Percentiles rank a stretch among this genome's conserved stretches.
Conservation (phyloP, 2,113 vertebrate species). For the Chloroceryle aenea region DNA sequence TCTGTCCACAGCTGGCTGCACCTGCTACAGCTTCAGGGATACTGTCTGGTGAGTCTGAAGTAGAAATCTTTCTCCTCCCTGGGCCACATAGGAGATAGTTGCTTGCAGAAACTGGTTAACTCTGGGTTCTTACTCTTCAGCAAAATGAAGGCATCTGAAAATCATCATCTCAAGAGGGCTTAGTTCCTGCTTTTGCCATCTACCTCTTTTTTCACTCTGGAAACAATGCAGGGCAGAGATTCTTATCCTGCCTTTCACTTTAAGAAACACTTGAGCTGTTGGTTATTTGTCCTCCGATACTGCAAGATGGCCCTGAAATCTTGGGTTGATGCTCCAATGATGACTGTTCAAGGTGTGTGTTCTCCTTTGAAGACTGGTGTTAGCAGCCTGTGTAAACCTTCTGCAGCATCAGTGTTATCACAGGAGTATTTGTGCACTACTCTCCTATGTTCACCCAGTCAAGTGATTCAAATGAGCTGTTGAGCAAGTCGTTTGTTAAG, state of each 20-base stretch:
- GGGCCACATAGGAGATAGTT: neutral
- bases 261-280: neutral
- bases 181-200: neutral
- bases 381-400: neutral
- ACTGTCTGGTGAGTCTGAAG: neutral
- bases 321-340: neutral
- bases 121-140: neutral
- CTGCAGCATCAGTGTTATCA: neutral
- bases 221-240: neutral
- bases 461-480: neutral
- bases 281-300: neutral
- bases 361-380: neutral
- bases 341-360: fast-evolving
- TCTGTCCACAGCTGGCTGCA: neutral
- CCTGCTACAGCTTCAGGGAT: neutral
- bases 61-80: neutral
- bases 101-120: neutral
- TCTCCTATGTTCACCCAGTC: fast-evolving
- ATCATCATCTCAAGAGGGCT: neutral
- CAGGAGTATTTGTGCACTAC: neutral
- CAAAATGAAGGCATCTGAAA: neutral
- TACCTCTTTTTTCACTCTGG: neutral
- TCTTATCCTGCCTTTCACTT: neutral
- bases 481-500: fast-evolving
- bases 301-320: neutral